Evolutionary conservation across 92 coral and sea anemone genomes (phyloP), one percentile per base, ranked within the genome.

Genomic region (Zoanthus sociatus): DNA sequence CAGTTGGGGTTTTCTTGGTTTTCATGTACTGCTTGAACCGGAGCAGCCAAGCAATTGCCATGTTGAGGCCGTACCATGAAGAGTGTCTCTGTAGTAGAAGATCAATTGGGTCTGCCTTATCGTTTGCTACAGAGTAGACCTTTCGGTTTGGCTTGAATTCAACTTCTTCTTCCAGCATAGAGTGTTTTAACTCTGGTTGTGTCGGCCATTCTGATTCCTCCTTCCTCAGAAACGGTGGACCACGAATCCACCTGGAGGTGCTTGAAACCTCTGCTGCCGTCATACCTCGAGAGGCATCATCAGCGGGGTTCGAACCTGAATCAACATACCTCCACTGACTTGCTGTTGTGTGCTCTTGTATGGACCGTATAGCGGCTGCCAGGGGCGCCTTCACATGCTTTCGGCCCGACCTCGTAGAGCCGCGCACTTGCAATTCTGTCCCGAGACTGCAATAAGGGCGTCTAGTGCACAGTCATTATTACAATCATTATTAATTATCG

Each of bases 291-390:
- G 91, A 79, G 79, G 82, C 88, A 71, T 88, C 79, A 37, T 71
- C 90, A 21, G 90, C 87, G 30, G 90, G 90, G 77, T 88, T 88
- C 16, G 82, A 81, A 51, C n/a, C 47, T 32, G 90, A 78, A 18
- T 88, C 79, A 81, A 71, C 89, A 70, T 82, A 82, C 87, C 86
- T 88, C 88, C 90, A 88, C 88, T 88, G 90, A 56, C 73, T 73
- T 31, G 83, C 44, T 32, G 91, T 88, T 6, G 91, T 79, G 73
- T 82, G 82, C 82, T 88, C 91, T 79, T 88, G 91, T 15, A 88
- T 88, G 55, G 87, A n/a, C n/a, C n/a, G n/a, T n/a, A n/a, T n/a
- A n/a, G n/a, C n/a, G n/a, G n/a, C n/a, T n/a, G n/a, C n/a, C n/a
- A n/a, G n/a, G n/a, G n/a, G n/a, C n/a, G n/a, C n/a, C n/a, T n/a